Evolutionary conservation across 2,113 vertebrate species (phyloP), one percentile per base, ranked within the genome.

Genomic region (Tetrax tetrax): DNA sequence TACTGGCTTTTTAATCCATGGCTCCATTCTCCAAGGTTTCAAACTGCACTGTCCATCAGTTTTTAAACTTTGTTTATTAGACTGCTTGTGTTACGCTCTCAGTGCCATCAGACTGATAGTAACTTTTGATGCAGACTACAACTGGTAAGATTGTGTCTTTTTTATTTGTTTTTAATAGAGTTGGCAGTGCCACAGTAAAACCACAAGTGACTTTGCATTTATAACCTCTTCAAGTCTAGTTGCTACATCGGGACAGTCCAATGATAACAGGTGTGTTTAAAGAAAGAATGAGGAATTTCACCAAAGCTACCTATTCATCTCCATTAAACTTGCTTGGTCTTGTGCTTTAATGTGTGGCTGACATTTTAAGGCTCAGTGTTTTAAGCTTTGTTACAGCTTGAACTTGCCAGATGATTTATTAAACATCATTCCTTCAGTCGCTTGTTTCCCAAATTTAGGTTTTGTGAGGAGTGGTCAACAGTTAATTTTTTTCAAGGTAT

Each of bases 181-280:
- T 74, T 99, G 99, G 99, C 99, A 99, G 98, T 99, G 99, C 96
- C 99, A 99, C 98, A 98, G 98, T 95, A 99, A 99, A 98, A 98
- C 99, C 89, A 98, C 99, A 60, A 98, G 99, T 87, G 99, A 99
- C 96, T 99, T 99, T 71, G 98, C 99, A 31, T 99, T 99, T 96
- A 98, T 99, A 97, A 99, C 99, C 23, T 99, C 99, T 72, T 99
- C 99, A 65, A 99, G 99, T 96, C 98, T 99, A 75, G 99, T 99
- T 82, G 99, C 99, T 89, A 99, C 99, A 24, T 98, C 99, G 0
- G 99, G 99, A 90, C 99, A 99, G 90, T 99, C 99, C 97, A 99
- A 97, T 68, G 99, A 99, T 78, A 98, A 98, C 97, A 99, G 99
- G 99, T 99, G 83, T 70, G 95, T 95, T 92, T 77, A 59, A 87